phyloP scores from a whole-genome alignment of 2,797 vertebrate species.

The Echeneis naucrates region DNA sequence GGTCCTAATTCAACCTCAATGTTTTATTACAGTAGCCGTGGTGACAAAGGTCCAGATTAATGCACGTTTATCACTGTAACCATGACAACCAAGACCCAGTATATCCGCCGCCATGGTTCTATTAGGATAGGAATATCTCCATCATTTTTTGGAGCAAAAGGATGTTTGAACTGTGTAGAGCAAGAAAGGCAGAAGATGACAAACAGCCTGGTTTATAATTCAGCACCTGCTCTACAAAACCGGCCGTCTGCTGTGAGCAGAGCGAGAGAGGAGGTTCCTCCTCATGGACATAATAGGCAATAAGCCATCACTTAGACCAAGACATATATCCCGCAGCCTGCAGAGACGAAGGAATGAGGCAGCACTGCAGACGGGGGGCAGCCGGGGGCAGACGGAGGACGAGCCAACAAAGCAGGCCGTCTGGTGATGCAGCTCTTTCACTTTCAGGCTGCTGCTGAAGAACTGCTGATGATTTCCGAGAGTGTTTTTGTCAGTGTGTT shows the following conservation, averaged over 20 bases:
- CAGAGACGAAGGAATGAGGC: constrained; percentile 27
- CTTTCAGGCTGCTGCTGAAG: not conserved
- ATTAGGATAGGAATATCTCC: too few relatives aligned
- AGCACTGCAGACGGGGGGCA: constrained; percentile 19
- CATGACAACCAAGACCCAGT: too few relatives aligned
- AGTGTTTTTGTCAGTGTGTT: constrained; percentile 6
- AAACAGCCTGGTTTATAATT: too few relatives aligned
- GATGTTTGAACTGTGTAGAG: too few relatives aligned
- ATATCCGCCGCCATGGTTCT: too few relatives aligned
- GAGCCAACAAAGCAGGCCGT: constrained; percentile 38
- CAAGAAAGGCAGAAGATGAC: too few relatives aligned
- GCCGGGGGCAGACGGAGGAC: constrained; percentile 28
- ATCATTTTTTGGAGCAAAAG: too few relatives aligned
- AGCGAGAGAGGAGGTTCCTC: constrained; percentile 19
- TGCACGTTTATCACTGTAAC: too few relatives aligned
- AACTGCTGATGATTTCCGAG: constrained; percentile 10
- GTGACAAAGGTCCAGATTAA: too few relatives aligned
- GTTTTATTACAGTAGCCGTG: too few relatives aligned
- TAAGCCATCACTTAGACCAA: constrained; percentile 52
- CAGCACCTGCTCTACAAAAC: constrained; percentile 22
- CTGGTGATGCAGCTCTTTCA: constrained; percentile 55
- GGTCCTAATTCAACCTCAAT: too few relatives aligned
- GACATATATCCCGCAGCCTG: constrained; percentile 46
- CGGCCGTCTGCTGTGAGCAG: constrained; percentile 12
- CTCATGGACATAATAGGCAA: constrained; percentile 36